Evolutionary conservation across 1,140 invertebrate genomes (phyloP).

Genomic region (Drosophila paulistorum): DNA sequence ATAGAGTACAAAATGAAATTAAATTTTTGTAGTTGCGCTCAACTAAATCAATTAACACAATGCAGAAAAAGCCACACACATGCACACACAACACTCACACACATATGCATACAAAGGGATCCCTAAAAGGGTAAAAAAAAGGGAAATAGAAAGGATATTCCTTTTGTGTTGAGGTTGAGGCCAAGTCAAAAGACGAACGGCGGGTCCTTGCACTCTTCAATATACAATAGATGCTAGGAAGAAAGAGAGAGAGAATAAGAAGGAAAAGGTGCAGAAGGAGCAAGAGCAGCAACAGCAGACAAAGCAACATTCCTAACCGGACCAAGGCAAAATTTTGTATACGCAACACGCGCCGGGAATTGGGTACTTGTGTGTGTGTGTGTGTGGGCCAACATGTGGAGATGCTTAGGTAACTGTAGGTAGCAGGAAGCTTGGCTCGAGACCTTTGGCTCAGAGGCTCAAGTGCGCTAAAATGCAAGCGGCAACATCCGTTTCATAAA

Average conservation of each 20-base stretch:
- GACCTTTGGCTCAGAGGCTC: constrained; percentile 63
- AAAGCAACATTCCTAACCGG: constrained; percentile 29
- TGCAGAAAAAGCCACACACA: constrained; percentile 50
- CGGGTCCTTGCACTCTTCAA: constrained; percentile 72
- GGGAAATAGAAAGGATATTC: constrained; percentile 26
- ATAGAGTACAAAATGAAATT: constrained; percentile 58
- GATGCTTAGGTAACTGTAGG: constrained; percentile 13
- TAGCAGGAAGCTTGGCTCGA: constrained; percentile 30
- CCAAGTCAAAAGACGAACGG: constrained; percentile 41
- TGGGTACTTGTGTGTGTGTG: constrained; percentile 31
- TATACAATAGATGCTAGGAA: constrained; percentile 7
- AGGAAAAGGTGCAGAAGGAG: constrained; percentile 25
- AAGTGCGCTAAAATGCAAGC: constrained; percentile 78
- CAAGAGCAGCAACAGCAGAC: constrained; percentile 28
- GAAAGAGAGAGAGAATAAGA: not conserved
- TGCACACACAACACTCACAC: constrained; percentile 2
- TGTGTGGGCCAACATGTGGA: constrained; percentile 11
- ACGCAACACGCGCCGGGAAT: constrained; percentile 64
- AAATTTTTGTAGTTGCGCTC: constrained; percentile 48
- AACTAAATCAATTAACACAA: constrained; percentile 80
- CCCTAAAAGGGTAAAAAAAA: constrained; percentile 7
- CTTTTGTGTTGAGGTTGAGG: constrained; percentile 55
- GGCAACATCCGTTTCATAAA: constrained; percentile 79
- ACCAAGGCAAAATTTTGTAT: constrained; percentile 67
- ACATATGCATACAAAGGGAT: not conserved